Percentiles rank a stretch among this genome's conserved stretches.
Conservation (phyloP, 2,113 vertebrate species). For the Rhinolophus sinicus region DNA sequence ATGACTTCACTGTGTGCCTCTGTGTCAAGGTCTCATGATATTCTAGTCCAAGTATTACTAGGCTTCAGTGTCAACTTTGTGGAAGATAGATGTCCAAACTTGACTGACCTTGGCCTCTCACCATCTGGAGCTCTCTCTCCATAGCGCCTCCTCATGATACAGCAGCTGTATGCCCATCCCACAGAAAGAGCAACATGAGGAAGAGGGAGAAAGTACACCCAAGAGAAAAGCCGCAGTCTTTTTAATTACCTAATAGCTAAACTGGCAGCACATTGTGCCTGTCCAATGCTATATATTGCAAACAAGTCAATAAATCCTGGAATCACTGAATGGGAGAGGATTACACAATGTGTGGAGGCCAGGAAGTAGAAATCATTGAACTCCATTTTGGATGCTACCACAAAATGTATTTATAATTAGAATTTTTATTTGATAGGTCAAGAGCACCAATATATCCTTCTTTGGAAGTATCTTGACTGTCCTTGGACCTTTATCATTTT, state of each 20-base stretch:
- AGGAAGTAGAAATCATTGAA: background rate
- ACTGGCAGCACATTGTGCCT: background rate
- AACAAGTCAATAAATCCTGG: background rate
- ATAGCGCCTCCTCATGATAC: background rate
- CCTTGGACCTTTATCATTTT: background rate
- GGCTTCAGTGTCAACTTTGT: background rate
- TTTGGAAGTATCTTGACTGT: background rate
- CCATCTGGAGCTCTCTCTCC: background rate
- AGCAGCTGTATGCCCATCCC: accelerated
- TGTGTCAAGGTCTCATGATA: background rate
- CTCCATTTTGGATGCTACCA: background rate
- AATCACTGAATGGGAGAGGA: background rate
- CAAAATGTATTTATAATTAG: background rate
- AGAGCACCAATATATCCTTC: background rate
- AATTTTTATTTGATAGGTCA: background rate
- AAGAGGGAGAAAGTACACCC: accelerated
- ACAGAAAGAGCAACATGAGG: background rate
- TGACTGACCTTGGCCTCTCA: background rate
- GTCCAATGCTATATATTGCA: background rate
- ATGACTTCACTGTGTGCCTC: background rate
- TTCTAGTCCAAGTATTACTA: background rate
- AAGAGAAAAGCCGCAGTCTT: background rate
- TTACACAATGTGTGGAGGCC: background rate
- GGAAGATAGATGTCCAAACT: background rate
- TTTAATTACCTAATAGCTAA: background rate